Evolutionary conservation across 2,888 invertebrate genomes (phyloP), one percentile per base, ranked within the genome.

Genomic region (Fragum whitleyi): DNA sequence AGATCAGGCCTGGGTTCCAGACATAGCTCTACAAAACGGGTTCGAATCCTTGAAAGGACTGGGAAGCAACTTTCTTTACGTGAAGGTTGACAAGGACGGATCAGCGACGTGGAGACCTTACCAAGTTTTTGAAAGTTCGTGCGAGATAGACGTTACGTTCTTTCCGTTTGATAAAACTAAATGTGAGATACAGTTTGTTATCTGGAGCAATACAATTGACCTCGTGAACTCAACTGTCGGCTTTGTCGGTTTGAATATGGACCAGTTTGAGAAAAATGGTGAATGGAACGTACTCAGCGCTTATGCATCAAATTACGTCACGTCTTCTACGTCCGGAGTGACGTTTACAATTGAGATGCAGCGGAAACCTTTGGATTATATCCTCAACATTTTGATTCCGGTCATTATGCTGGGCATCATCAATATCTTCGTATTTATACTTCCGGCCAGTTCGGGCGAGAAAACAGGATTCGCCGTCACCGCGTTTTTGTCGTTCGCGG

Each of bases 381-480:
- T 88, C 29, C 62, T 87, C 16, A 85, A 84, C 51, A 87, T 88
- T 14, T 21, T 88, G 6, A 26, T 87, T 29, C 88, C 88, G 0
- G 79, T 86, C 5, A 62, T 85, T 6, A 53, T 88, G 68, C 69
- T 88, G 11, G 83, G 81, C 0, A 26, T 87, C 11, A 76, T 88
- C 26, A 83, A 85, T 47, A 73, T 81, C 6, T 80, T 86, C 36
- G 82, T 85, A 7, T 88, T 87, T 62, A 75, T 86, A 6, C 67
- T 88, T 26, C 88, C 88, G 29, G 85, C 74, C 6, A 68, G 74
- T 11, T 79, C 86, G 6, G 87, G 88, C 2, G 88, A 88, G 62
- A 86, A 85, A 32, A 79, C 81, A 2, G 86, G 83, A 1, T 88
- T 80, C 39, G 73, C 83, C 0, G 85, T 88, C 11, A 87, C 85